Base-by-base conservation (phyloP, 2,888 invertebrate genomes). In the Nymphalis urticae region DNA sequence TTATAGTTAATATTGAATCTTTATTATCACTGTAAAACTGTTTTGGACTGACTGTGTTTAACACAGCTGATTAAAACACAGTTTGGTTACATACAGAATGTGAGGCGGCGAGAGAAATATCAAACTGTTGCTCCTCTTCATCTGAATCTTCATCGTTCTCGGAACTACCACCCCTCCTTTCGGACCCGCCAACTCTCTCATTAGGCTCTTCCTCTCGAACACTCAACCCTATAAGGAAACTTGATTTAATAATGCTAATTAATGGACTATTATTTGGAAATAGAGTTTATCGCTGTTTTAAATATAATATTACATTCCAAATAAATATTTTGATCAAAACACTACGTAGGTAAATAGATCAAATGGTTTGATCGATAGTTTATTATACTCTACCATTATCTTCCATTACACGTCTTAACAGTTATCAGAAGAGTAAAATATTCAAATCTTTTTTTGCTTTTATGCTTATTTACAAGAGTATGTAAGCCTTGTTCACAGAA, bases 101-200 rank as follows among this genome's bases (percentile, higher is more conserved):
- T 71, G 88, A 75, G 0, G 91, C 89, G 6, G 92, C 82, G 16
- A 92, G 79, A 0, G 86, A 77, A 68, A 90, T 89, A 71, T 92
- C 92, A 65, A 89, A 92, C 13, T 79, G 80, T 66, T 85, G 81
- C 71, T 76, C 82, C 61, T 83, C 85, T 9, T 78, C 86, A 1
- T 81, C 83, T 0, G 81, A 69, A 13, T 78, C 81, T 2, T 72
- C 76, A 2, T 77, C 76, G 1, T 70, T 71, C n/a, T 66, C 66
- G 1, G 51, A 51, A 2, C 67, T 76, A 4, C 42, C 74, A 1
- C 64, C 73, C 5, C 66, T 72, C 1, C 62, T 62, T 24, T 67
- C 72, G 47, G 67, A 67, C 19, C 27, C 66, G 10, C 56, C 24
- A 21, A 66, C 64, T n/a, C 56, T 62, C 9, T 61, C 72, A 66